Evolutionary conservation across 2,888 invertebrate species (phyloP).

Genomic region (Aspidapion aeneum): DNA sequence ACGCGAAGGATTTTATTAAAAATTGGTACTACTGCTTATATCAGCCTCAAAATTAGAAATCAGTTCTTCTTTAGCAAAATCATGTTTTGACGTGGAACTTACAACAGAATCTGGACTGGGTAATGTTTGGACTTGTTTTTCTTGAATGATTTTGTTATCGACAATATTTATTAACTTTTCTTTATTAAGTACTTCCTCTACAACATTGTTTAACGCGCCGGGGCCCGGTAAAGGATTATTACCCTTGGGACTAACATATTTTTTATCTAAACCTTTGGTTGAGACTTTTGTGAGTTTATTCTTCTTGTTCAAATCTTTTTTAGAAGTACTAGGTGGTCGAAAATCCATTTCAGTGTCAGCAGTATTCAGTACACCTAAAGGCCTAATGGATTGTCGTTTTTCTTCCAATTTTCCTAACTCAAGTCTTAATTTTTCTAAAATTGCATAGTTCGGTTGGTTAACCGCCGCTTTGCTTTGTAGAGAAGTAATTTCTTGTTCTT

Average conservation of each 20-base stretch:
- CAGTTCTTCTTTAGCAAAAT: background rate
- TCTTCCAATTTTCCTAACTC: constrained; percentile 79
- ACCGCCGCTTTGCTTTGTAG: constrained; percentile 85
- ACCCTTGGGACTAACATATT: too few species aligned
- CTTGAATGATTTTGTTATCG: too few species aligned
- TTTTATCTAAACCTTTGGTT: too few species aligned
- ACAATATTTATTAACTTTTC: too few species aligned
- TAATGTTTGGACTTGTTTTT: too few species aligned
- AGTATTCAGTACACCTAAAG: constrained; percentile 60
- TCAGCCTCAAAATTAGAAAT: background rate
- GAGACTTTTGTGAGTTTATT: too few species aligned
- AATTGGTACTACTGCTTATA: background rate
- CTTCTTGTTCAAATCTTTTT: too few species aligned
- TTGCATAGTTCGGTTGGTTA: constrained; percentile 89
- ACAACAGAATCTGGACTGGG: background rate
- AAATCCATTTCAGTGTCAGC: constrained; percentile 54
- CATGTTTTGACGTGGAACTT: background rate
- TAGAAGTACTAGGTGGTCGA: too few species aligned
- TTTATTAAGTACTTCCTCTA: too few species aligned
- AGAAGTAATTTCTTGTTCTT: constrained; percentile 89
- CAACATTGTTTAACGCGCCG: too few species aligned
- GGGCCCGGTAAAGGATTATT: too few species aligned
- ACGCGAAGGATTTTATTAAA: too few species aligned
- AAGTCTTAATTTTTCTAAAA: constrained; percentile 75
- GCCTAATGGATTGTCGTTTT: constrained; percentile 51